These are phyloP conservation scores for Lagria hirta DNA, from an alignment of 2,888 invertebrate species.

Conservation along the genomic window DNA sequence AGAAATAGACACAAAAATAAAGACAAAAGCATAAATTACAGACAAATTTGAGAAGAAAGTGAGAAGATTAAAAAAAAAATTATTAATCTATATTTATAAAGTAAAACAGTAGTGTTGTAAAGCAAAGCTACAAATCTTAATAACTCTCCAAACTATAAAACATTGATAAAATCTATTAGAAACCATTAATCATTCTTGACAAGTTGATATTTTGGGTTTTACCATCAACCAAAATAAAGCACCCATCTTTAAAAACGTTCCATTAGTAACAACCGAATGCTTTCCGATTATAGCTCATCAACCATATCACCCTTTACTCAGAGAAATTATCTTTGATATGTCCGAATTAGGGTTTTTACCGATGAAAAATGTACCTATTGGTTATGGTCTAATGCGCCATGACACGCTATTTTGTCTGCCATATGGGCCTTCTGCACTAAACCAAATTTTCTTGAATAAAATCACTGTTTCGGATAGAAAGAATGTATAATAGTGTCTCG, in stretches of 20 bases:
- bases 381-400: slow-evolving; percentile 34
- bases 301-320: slow-evolving; percentile 13
- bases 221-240: too few species aligned
- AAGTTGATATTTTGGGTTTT: too few species aligned
- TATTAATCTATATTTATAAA: too few species aligned
- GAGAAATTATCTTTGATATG: slow-evolving; percentile 26
- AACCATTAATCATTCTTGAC: too few species aligned
- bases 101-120: too few species aligned
- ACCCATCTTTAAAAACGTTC: slow-evolving; percentile 19
- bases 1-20: too few species aligned
- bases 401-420: slow-evolving; percentile 19
- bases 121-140: too few species aligned
- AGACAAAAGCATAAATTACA: too few species aligned
- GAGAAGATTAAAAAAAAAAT: too few species aligned
- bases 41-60: too few species aligned
- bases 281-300: slow-evolving; percentile 14
- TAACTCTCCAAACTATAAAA: too few species aligned
- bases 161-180: too few species aligned
- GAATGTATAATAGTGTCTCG: slow-evolving; percentile 4
- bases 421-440: slow-evolving; percentile 4
- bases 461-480: slow-evolving; percentile 3
- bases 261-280: slow-evolving; percentile 22
- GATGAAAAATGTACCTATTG: slow-evolving; percentile 34
- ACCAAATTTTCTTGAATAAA: slow-evolving; percentile 5
- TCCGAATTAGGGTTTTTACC: slow-evolving; percentile 23